Conservation (phyloP, 2,888 invertebrate genomes). For the Cosmia pyralina region DNA sequence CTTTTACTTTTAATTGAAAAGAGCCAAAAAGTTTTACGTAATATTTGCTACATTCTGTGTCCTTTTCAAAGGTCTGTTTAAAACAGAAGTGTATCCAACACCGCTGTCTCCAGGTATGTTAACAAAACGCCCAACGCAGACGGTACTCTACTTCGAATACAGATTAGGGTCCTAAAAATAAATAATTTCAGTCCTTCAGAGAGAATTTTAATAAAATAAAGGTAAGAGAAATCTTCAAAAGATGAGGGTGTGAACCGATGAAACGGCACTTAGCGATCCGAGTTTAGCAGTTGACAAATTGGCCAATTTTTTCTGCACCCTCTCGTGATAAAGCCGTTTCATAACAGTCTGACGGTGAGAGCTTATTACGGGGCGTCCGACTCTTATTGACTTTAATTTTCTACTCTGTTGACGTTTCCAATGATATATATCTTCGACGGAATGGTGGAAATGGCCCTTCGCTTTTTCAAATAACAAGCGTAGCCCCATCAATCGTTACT, state of each 20-base stretch:
- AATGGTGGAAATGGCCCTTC: conserved; percentile 86
- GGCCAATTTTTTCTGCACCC: conserved; percentile 82
- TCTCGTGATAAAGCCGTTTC: conserved; percentile 80
- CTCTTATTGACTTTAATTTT: conserved; percentile 89
- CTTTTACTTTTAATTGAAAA: conserved; percentile 12
- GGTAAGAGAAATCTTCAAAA: conserved; percentile 70
- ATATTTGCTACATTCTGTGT: conserved; percentile 15
- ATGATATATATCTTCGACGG: conserved; percentile 86
- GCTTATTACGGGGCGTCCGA: conserved; percentile 81
- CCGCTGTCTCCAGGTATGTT: conserved; percentile 44
- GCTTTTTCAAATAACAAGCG: conserved; percentile 90
- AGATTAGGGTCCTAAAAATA: conserved; percentile 61
- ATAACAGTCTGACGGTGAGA: conserved; percentile 78
- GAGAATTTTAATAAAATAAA: conserved; percentile 74
- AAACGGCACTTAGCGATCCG: conserved; percentile 81
- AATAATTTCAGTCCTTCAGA: conserved; percentile 59
- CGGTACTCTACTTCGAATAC: conserved; percentile 59
- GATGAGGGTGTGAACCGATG: conserved; percentile 81
- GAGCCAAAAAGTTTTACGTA: conserved; percentile 13
- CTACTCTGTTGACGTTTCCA: conserved; percentile 88
- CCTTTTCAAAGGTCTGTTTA: conserved; percentile 31
- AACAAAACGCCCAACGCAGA: conserved; percentile 62
- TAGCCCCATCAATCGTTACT: conserved; percentile 85
- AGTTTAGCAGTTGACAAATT: conserved; percentile 85
- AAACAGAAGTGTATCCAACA: conserved; percentile 38